phyloP scores from a whole-genome alignment of 2,113 vertebrate species.

The Melanocharis versteri region DNA sequence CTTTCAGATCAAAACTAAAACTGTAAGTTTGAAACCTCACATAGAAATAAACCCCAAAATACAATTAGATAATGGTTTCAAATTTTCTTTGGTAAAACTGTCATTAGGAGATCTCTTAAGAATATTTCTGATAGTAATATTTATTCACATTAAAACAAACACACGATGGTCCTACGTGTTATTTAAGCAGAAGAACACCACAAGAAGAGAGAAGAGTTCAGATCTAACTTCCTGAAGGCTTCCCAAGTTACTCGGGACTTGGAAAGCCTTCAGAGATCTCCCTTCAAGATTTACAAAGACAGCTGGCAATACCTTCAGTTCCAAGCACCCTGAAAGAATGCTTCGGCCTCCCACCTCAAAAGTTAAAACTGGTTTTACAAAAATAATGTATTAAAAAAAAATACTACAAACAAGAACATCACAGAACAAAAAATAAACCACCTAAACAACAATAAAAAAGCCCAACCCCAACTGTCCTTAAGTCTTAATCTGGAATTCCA shows the following conservation, averaged over 20 bases:
- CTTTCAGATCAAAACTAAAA: neutral
- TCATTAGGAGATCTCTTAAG: neutral
- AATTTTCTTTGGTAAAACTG: neutral
- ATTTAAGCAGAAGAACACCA: neutral
- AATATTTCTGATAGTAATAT: neutral
- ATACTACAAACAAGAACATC: neutral
- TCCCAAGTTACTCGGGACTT: neutral
- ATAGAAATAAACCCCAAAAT: neutral
- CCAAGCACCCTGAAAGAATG: neutral
- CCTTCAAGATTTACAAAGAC: neutral
- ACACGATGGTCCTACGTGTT: accelerated
- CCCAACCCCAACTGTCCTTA: neutral
- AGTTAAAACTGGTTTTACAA: neutral
- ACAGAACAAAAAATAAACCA: neutral
- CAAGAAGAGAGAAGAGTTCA: neutral
- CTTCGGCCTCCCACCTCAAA: neutral
- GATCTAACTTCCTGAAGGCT: neutral
- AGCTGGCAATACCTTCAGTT: neutral
- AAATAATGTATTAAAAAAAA: neutral
- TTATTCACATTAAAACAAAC: neutral
- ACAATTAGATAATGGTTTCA: neutral
- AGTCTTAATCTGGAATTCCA: neutral
- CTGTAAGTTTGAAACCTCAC: neutral
- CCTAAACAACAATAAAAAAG: neutral
- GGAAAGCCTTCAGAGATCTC: neutral